Base-by-base conservation (phyloP, 2,797 vertebrate species). In the Sebastes jordani region DNA sequence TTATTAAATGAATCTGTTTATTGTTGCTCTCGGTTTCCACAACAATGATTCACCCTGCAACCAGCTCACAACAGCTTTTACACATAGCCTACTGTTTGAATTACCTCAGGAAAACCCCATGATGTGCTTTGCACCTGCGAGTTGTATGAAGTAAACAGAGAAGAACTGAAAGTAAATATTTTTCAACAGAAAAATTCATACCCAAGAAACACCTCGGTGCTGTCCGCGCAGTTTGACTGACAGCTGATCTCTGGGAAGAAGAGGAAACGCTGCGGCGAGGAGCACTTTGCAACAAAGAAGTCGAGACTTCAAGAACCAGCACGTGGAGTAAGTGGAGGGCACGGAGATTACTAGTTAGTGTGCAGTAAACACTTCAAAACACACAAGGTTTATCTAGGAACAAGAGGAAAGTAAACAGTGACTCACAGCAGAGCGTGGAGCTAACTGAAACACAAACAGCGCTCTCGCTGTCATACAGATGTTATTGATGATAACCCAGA, bases 401-500 rank as follows among this genome's bases (percentile, higher is more conserved):
- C 78, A 68, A 74, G 86, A 78, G 30, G 4, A 85, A 82, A 78
- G 63, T 65, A 90, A 92, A 89, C 86, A 78, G 71, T 36, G 65
- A 84, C 72, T 84, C 81, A 80, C 82, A 76, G 72, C 32, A 25
- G 61, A 80, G 49, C 71, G 59, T 3, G 65, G 59, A 73, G 71
- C 75, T 78, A 82, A 88, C 75, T 76, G 60, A 69, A 89, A 79
- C 70, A 68, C 89, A 86, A 89, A 83, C 69, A 36, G 62, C 23
- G 56, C 60, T 70, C 78, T 71, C 14, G 23, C 83, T 85, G 87
- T 84, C 83, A 84, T 86, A 75, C 68, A 85, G 89, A 91, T 90
- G 83, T 86, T 85, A 85, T 83, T 80, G 88, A 92, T 90, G 90
- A 93, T 91, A 87, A 93, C 86, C 88, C 86, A 58, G 72, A 64